Evolutionary conservation across 2,888 invertebrate genomes (phyloP).

Genomic region (Anoplius nigerrimus): DNA sequence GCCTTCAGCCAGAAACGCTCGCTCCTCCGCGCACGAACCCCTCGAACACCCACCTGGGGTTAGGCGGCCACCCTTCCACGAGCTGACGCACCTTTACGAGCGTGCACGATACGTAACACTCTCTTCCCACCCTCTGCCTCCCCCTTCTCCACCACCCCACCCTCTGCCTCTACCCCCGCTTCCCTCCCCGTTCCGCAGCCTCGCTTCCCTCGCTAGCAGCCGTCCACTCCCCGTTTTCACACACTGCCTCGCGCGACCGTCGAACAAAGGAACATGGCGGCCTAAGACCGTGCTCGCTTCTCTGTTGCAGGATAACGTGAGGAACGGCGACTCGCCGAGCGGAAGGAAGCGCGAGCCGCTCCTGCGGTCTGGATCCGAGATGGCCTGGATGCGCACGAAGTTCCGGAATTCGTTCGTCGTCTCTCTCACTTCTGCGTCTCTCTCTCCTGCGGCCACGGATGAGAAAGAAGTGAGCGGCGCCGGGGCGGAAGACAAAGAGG

Average conservation of each 20-base stretch:
- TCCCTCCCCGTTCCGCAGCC: neutral
- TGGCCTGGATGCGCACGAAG: constrained; percentile 50
- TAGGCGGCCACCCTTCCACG: neutral
- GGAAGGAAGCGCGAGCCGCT: neutral
- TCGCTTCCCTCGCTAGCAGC: neutral
- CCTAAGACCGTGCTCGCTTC: constrained; percentile 45
- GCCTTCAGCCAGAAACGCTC: neutral
- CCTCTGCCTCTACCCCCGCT: neutral
- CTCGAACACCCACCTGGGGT: neutral
- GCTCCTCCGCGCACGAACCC: neutral
- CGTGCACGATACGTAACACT: constrained; percentile 1
- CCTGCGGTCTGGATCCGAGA: constrained; percentile 49
- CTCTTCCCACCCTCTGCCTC: neutral
- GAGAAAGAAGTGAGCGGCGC: neutral
- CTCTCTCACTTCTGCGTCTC: constrained; percentile 25
- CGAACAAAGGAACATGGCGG: constrained; percentile 9
- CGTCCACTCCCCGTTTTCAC: constrained; percentile 8
- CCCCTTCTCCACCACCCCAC: neutral
- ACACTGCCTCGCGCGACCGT: neutral
- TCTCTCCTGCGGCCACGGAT: neutral
- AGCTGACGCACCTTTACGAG: neutral
- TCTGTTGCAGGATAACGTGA: constrained; percentile 57
- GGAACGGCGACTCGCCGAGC: constrained; percentile 14
- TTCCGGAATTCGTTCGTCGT: constrained; percentile 58
- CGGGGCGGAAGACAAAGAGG: neutral